Conservation (phyloP, 2,797 vertebrate genomes). For the Takifugu ocellatus region DNA sequence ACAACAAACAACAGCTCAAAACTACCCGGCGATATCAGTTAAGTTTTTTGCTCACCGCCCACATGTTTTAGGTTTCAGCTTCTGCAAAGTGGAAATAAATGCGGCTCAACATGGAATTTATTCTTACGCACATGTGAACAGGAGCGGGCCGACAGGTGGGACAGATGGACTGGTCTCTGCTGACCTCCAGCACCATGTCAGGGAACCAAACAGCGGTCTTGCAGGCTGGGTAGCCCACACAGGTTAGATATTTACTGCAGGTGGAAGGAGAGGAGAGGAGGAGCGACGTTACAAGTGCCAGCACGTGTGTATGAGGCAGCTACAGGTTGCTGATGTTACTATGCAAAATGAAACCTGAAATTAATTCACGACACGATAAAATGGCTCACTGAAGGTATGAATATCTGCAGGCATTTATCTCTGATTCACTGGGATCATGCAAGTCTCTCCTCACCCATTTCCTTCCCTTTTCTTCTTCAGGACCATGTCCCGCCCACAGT, state of each 20-base stretch:
- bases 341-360: too few relatives aligned
- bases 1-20: too few relatives aligned
- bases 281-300: background rate
- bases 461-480: constrained; percentile 87
- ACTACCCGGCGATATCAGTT: too few relatives aligned
- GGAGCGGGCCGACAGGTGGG: constrained; percentile 81
- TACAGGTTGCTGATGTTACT: too few relatives aligned
- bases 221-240: constrained; percentile 85
- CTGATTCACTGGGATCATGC: background rate
- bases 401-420: background rate
- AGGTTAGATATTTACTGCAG: constrained; percentile 88
- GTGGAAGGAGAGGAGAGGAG: background rate
- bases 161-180: constrained; percentile 83
- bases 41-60: too few relatives aligned
- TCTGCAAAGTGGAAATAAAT: too few relatives aligned
- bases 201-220: constrained; percentile 90
- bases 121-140: constrained; percentile 80
- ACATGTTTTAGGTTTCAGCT: too few relatives aligned
- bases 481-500: constrained; percentile 90
- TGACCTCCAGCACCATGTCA: constrained; percentile 85
- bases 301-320: background rate
- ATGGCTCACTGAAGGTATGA: background rate
- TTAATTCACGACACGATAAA: too few relatives aligned
- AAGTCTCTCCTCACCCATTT: constrained; percentile 70
- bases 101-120: too few relatives aligned